Conservation (phyloP, 2,888 invertebrate genomes). For the Steinernema hermaphroditum region DNA sequence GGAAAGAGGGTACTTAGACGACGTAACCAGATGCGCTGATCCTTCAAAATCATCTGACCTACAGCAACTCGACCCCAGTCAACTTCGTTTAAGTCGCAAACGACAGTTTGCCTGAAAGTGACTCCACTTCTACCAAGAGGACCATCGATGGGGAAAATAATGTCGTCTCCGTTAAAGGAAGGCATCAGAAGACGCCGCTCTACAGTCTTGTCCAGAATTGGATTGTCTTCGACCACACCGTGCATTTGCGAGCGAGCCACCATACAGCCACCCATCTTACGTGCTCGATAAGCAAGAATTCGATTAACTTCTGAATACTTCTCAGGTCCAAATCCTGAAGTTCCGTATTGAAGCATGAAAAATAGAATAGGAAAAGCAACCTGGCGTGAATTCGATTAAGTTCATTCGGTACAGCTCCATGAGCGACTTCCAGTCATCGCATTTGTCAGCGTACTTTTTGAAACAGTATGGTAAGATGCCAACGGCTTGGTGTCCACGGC, state of each 20-base stretch:
- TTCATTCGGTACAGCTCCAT: conserved; percentile 50
- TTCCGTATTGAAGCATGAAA: not conserved
- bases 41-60: conserved; percentile 13
- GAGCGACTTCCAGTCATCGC: conserved; percentile 46
- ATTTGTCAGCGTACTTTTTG: conserved; percentile 53
- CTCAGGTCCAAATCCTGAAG: conserved; percentile 32
- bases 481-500: conserved; percentile 50
- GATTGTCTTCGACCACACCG: conserved; percentile 49
- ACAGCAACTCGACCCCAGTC: conserved; percentile 2
- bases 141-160: conserved; percentile 58
- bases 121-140: conserved; percentile 53
- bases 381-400: conserved; percentile 54
- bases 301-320: conserved; percentile 57
- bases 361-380: not conserved
- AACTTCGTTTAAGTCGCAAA: not conserved
- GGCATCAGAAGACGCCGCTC: conserved; percentile 55
- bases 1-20: not conserved
- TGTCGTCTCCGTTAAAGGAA: conserved; percentile 55
- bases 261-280: conserved; percentile 52
- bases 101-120: conserved; percentile 34
- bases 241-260: conserved; percentile 54
- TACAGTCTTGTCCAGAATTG: conserved; percentile 45
- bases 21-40: conserved; percentile 5
- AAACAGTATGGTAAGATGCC: conserved; percentile 56
- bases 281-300: conserved; percentile 50